Percentiles rank a stretch among this genome's conserved stretches.
Evolutionary conservation across 1,140 invertebrate genomes (phyloP).

Genomic region (Hyles vespertilio): DNA sequence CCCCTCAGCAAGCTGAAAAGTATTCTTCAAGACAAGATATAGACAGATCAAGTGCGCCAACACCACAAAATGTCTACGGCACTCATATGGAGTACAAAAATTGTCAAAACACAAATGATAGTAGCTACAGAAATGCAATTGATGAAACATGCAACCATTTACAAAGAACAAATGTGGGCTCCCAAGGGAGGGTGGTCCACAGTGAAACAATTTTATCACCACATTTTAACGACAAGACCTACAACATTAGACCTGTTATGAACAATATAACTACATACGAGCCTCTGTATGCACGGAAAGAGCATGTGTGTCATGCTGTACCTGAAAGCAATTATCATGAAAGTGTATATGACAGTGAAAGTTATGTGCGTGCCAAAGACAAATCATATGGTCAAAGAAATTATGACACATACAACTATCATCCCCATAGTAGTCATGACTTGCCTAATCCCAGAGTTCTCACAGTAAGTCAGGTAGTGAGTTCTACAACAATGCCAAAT

Average conservation of each 20-base stretch:
- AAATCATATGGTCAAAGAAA: constrained; percentile 63
- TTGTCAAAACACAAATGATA: constrained; percentile 45
- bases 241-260: constrained; percentile 37
- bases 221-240: constrained; percentile 52
- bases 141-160: constrained; percentile 50
- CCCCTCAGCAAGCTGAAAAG: constrained; percentile 51
- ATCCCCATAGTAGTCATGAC: constrained; percentile 50
- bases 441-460: constrained; percentile 54
- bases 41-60: constrained; percentile 33
- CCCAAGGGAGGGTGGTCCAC: constrained; percentile 53
- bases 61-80: constrained; percentile 45
- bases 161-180: constrained; percentile 56
- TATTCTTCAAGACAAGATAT: constrained; percentile 52
- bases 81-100: constrained; percentile 43
- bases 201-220: constrained; percentile 50
- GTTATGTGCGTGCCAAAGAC: constrained; percentile 60
- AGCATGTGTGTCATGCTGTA: constrained; percentile 42
- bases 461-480: constrained; percentile 67
- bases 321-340: constrained; percentile 53
- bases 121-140: constrained; percentile 40
- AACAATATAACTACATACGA: constrained; percentile 48
- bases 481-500: constrained; percentile 70
- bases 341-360: constrained; percentile 52
- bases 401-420: constrained; percentile 65
- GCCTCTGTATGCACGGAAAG: constrained; percentile 50